These are phyloP conservation scores for Pomacea maculata DNA, from an alignment of 1,140 invertebrate species.

Conservation along the genomic window DNA sequence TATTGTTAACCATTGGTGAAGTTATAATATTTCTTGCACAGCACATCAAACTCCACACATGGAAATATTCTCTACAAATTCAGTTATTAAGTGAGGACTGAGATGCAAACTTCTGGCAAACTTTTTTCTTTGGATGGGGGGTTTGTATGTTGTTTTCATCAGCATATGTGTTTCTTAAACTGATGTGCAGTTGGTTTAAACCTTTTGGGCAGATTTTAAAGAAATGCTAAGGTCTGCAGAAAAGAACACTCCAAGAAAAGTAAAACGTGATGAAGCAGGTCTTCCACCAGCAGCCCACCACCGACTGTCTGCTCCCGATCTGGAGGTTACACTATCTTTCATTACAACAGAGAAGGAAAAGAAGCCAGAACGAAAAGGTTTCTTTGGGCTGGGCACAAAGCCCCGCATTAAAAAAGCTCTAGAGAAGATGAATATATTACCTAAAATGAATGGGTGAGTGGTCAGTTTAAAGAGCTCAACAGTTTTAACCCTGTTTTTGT, in stretches of 20 bases:
- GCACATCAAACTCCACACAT: no score
- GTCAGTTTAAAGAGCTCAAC: neutral
- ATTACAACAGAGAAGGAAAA: conserved; percentile 29
- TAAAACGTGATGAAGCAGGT: conserved; percentile 39
- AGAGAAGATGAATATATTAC: conserved; percentile 90
- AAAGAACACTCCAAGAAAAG: conserved; percentile 68
- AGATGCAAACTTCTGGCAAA: no score
- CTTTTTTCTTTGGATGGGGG: no score
- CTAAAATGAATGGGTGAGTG: conserved; percentile 82
- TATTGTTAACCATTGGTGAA: no score
- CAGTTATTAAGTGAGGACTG: no score
- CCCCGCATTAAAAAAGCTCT: conserved; percentile 86
- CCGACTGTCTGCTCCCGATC: conserved; percentile 61
- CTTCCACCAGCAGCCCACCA: conserved; percentile 67
- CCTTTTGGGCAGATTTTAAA: conserved; percentile 70
- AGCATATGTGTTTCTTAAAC: no score
- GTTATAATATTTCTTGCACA: no score
- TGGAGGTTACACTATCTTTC: conserved; percentile 48
- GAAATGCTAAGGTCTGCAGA: conserved; percentile 89
- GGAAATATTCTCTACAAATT: no score
- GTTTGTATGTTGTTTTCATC: no score
- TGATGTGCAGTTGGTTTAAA: neutral
- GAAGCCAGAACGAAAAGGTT: conserved; percentile 69
- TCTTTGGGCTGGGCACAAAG: conserved; percentile 76
- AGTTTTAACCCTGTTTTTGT: no score